Evolutionary conservation across 2,113 vertebrate genomes (phyloP).

Genomic region (Oncorhynchus clarkii): DNA sequence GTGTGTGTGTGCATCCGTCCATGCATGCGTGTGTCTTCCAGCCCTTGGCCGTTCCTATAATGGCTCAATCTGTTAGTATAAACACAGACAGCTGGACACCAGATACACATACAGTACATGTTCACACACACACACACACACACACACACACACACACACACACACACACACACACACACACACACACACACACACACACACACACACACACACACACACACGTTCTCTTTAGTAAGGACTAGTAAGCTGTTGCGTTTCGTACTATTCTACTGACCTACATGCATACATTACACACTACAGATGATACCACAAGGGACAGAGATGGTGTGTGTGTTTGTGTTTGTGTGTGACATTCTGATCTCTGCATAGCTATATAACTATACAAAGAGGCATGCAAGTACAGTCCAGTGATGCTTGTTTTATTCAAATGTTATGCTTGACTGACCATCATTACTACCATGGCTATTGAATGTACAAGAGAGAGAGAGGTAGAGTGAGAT

Average conservation of each 20-base stretch:
- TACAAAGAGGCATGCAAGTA: conserved; percentile 14
- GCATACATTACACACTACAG: conserved; percentile 53
- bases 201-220: not conserved
- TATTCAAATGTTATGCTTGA: conserved; percentile 47
- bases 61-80: conserved; percentile 51
- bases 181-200: conserved; percentile 10
- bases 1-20: conserved; percentile 17
- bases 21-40: conserved; percentile 21
- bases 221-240: too few species aligned
- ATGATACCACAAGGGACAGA: conserved; percentile 24
- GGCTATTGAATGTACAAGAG: conserved; percentile 36
- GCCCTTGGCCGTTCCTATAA: conserved; percentile 42
- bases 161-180: conserved; percentile 11
- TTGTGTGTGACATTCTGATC: not conserved
- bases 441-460: conserved; percentile 54
- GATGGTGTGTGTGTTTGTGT: not conserved
- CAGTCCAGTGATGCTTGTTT: conserved; percentile 44
- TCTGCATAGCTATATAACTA: conserved; percentile 33
- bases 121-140: conserved; percentile 2
- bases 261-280: too few species aligned
- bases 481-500: conserved; percentile 6
- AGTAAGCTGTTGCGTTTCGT: too few species aligned
- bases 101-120: not conserved
- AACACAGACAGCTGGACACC: conserved; percentile 40
- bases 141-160: too few species aligned